These are phyloP conservation scores for Sebastiscus albofasciatus DNA, from an alignment of 2,797 vertebrate species.

Conservation along the genomic window DNA sequence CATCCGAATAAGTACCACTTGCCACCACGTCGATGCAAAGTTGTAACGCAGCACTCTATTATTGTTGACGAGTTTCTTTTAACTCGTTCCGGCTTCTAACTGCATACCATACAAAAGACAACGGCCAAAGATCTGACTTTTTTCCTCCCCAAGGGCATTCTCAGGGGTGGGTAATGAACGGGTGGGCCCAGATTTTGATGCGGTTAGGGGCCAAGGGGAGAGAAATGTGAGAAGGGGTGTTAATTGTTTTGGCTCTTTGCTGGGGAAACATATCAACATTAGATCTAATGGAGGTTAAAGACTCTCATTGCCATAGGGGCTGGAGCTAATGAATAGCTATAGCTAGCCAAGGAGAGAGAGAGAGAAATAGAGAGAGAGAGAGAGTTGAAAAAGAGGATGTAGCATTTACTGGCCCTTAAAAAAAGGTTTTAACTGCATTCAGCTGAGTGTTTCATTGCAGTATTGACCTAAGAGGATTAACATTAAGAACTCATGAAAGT, in stretches of 20 bases:
- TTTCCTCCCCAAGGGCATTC: conserved; percentile 76
- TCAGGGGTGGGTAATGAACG: conserved; percentile 82
- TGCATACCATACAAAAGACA: conserved; percentile 73
- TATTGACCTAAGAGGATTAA: conserved; percentile 69
- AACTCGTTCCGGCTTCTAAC: conserved; percentile 63
- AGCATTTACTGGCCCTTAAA: conserved; percentile 65
- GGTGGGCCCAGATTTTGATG: conserved; percentile 83
- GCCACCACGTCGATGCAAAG: background rate
- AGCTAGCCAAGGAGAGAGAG: conserved; percentile 70
- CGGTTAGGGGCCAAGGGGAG: conserved; percentile 83
- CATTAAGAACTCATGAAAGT: conserved; percentile 58
- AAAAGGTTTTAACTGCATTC: conserved; percentile 57
- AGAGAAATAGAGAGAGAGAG: conserved; percentile 31
- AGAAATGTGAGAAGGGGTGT: conserved; percentile 93
- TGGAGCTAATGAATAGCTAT: conserved; percentile 76
- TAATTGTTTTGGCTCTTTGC: conserved; percentile 92
- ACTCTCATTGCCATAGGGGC: conserved; percentile 81
- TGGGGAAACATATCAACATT: conserved; percentile 90
- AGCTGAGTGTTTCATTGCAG: conserved; percentile 69
- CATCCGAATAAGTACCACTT: background rate
- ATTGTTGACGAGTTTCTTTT: conserved; percentile 65
- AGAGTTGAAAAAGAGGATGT: conserved; percentile 34
- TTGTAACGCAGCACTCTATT: conserved; percentile 46
- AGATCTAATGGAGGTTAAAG: conserved; percentile 86
- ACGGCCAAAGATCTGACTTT: conserved; percentile 72